Conservation (phyloP, 92 coral and sea anemone species). For the Phenganax subtilis region DNA sequence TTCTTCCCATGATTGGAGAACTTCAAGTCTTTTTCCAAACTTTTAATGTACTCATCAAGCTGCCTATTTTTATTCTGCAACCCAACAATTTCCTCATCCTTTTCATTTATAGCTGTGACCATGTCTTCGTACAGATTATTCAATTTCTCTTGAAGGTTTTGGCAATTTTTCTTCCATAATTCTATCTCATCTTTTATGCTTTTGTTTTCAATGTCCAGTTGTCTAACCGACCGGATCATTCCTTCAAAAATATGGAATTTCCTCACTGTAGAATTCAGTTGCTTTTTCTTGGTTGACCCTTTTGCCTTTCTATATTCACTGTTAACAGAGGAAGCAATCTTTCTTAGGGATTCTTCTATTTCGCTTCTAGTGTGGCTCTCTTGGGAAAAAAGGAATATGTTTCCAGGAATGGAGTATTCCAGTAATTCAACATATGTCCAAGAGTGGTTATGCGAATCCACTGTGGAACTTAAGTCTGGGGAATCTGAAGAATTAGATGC, state of each 20-base stretch:
- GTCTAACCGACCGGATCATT: conserved; percentile 40
- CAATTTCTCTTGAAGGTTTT: conserved; percentile 46
- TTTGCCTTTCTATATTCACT: background rate
- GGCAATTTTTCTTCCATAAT: conserved; percentile 46
- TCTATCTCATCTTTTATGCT: conserved; percentile 45
- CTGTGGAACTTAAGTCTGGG: background rate
- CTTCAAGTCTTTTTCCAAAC: conserved; percentile 29
- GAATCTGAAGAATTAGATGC: background rate
- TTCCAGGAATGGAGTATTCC: conserved; percentile 25
- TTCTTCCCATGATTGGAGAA: conserved; percentile 39
- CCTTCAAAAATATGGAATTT: conserved; percentile 57
- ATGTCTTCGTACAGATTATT: conserved; percentile 53
- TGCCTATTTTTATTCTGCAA: conserved; percentile 45
- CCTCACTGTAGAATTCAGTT: conserved; percentile 45
- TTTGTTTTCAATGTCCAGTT: conserved; percentile 39
- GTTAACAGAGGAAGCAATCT: background rate
- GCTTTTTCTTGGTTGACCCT: conserved; percentile 25
- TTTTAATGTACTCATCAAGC: conserved; percentile 24
- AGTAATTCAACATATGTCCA: conserved; percentile 14
- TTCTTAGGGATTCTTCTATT: conserved; percentile 11
- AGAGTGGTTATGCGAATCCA: background rate
- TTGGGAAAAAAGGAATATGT: background rate
- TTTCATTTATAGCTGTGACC: conserved; percentile 37
- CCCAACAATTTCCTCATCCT: conserved; percentile 40
- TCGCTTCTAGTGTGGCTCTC: background rate